These are phyloP conservation scores for Aspidoscelis tigris DNA, from an alignment of 2,113 vertebrate genomes.

Conservation along the genomic window DNA sequence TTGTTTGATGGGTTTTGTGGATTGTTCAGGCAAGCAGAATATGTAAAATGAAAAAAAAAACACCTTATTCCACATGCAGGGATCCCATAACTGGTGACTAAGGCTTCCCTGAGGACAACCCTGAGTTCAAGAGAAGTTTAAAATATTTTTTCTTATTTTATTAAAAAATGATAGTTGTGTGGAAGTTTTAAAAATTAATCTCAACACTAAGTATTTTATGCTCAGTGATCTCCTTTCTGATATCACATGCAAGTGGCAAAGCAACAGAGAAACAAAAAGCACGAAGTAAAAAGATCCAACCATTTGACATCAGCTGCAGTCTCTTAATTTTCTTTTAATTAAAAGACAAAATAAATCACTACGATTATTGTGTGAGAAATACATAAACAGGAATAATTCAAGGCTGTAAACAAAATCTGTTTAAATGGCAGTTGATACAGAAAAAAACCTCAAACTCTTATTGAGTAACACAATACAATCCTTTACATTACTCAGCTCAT, in stretches of 20 bases:
- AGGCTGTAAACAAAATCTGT: background rate
- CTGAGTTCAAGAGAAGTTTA: background rate
- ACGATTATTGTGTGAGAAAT: background rate
- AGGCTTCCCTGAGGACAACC: background rate
- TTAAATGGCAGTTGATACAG: background rate
- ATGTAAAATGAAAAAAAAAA: too few species aligned
- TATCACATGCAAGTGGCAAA: background rate
- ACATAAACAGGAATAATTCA: slow-evolving; percentile 8
- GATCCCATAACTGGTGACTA: background rate
- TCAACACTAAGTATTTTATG: background rate
- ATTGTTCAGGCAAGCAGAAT: too few species aligned
- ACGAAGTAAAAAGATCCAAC: background rate
- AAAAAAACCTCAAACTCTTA: background rate
- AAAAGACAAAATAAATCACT: slow-evolving; percentile 14
- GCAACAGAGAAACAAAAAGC: background rate
- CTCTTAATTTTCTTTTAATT: slow-evolving; percentile 8
- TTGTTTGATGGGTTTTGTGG: too few species aligned
- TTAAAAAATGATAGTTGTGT: background rate
- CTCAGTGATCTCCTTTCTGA: background rate
- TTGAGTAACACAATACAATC: background rate
- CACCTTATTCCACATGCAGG: too few species aligned
- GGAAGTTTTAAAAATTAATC: background rate
- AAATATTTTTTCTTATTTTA: background rate
- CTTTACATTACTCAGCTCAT: background rate
- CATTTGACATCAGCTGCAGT: background rate